Evolutionary conservation across 2,888 invertebrate genomes (phyloP).

Genomic region (Elysia crispata): DNA sequence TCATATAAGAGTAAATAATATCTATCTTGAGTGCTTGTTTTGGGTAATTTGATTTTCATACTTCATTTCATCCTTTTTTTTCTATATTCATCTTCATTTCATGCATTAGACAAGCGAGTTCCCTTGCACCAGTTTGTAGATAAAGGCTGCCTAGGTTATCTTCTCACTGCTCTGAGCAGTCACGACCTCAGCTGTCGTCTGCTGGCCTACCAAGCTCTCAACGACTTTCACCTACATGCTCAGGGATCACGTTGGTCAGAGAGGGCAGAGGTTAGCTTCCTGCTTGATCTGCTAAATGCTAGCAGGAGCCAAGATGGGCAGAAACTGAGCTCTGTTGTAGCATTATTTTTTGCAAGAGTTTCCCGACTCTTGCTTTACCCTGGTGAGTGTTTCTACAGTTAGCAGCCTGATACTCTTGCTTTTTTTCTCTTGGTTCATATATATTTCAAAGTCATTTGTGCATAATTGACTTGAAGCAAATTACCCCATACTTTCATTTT

Average conservation of each 20-base stretch:
- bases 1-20: too few species aligned
- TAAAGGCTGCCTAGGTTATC: slow-evolving; percentile 85
- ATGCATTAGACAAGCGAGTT: slow-evolving; percentile 82
- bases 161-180: slow-evolving; percentile 85
- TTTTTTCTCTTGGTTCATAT: background rate
- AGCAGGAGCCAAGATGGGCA: slow-evolving; percentile 80
- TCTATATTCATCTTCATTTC: too few species aligned
- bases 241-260: slow-evolving; percentile 81
- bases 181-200: slow-evolving; percentile 83
- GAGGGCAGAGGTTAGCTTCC: slow-evolving; percentile 84
- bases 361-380: slow-evolving; percentile 86
- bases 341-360: slow-evolving; percentile 85
- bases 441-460: background rate
- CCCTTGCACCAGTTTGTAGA: slow-evolving; percentile 85
- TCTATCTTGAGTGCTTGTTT: too few species aligned
- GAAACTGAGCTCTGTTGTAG: slow-evolving; percentile 82
- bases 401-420: background rate
- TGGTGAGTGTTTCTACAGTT: slow-evolving; percentile 55
- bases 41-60: background rate
- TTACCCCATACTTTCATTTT: too few species aligned
- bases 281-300: slow-evolving; percentile 84
- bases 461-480: background rate
- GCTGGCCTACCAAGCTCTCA: slow-evolving; percentile 86
- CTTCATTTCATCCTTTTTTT: background rate
- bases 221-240: slow-evolving; percentile 86